Evolutionary conservation across 2,797 vertebrate genomes (phyloP).

Genomic region (Xiphophorus birchmanni): DNA sequence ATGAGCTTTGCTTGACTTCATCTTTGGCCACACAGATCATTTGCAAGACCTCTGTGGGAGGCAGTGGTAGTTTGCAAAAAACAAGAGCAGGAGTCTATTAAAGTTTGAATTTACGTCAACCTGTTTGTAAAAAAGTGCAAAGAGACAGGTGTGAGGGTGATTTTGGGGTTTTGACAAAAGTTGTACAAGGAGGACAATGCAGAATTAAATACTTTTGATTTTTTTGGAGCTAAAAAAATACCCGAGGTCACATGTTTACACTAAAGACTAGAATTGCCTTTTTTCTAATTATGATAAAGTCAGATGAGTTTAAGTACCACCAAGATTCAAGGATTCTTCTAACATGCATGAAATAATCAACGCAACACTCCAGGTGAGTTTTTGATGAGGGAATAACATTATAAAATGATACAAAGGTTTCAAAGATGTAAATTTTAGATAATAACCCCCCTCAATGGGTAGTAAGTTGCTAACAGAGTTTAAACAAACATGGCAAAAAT

Average conservation of each 20-base stretch:
- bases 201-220: neutral
- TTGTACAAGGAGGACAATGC: neutral
- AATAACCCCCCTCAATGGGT: too few relatives aligned
- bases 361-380: too few relatives aligned
- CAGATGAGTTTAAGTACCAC: neutral
- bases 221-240: neutral
- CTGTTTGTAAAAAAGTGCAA: neutral
- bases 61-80: neutral
- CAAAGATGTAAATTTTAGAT: too few relatives aligned
- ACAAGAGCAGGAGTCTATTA: neutral
- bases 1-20: slow-evolving; percentile 40
- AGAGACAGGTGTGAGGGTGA: neutral
- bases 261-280: neutral
- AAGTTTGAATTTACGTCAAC: neutral
- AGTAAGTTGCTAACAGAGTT: too few relatives aligned
- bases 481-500: neutral
- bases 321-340: too few relatives aligned
- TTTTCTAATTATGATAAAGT: neutral
- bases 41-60: slow-evolving; percentile 21
- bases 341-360: too few relatives aligned
- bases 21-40: slow-evolving; percentile 26
- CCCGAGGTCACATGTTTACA: neutral
- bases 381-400: too few relatives aligned
- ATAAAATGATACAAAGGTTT: too few relatives aligned
- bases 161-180: neutral